Base-by-base conservation (phyloP, 2,888 invertebrate genomes). In the Tholera decimalis region DNA sequence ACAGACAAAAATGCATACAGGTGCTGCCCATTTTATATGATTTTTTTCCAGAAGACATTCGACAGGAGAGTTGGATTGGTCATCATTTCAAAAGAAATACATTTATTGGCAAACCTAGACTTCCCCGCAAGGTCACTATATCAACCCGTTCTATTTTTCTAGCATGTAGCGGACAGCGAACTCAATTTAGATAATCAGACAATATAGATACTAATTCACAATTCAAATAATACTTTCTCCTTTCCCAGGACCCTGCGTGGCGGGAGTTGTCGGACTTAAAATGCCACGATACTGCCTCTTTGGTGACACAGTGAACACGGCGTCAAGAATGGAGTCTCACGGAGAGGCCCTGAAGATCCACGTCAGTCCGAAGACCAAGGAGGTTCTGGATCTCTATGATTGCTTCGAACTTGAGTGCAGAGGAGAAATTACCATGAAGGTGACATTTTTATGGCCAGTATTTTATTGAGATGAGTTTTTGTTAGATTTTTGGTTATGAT, bases 261-360 rank as follows among this genome's bases (percentile, higher is more conserved):
- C 98, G 9, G 99, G 99, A 0, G 98, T 99, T 1, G 99, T 99
- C 0, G 99, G 99, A 0, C 95, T 98, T 33, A 99, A 98, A 93
- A 99, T 99, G 99, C 99, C 99, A 0, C 96, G 99, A 59, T 99
- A 98, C 89, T 99, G 99, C 88, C 96, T 99, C 15, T 99, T 99
- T 86, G 98, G 98, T 0, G 98, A 98, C 88, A 98, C 98, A 0
- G 98, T 98, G 4, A 98, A 98, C 88, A 98, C 98, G 0, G 98
- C 98, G 0, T 98, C 98, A 0, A 96, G 98, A 73, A 98, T 98
- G 98, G 98, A 98, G 91, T 98, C 98, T 8, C 98, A 98, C 83
- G 99, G 99, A 15, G 97, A 97, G 89, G 99, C 99, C 0, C 93
- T 98, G 26, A 98, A 97, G 91, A 99, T 99, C 79, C 99, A 99